Percentiles rank a stretch among this genome's conserved stretches.
Conservation (phyloP, 2,113 vertebrate species). For the Pontoporia blainvillei region DNA sequence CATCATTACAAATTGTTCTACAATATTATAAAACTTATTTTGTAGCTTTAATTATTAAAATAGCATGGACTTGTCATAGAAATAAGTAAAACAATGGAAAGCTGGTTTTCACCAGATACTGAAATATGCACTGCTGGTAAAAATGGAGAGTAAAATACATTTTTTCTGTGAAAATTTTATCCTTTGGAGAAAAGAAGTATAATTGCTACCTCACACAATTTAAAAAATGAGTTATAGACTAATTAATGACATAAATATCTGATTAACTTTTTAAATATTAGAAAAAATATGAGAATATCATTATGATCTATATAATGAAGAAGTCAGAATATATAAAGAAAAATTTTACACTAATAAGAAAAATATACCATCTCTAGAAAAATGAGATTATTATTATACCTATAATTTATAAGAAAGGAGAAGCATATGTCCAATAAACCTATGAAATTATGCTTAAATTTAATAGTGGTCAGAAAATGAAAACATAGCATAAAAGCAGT, state of each 20-base stretch:
- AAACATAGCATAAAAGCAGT: neutral
- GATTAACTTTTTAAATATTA: neutral
- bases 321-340: neutral
- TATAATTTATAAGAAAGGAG: neutral
- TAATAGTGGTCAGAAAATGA: neutral
- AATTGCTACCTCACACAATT: neutral
- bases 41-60: neutral
- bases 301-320: neutral
- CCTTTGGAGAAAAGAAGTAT: neutral
- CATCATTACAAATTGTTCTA: neutral
- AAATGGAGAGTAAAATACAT: neutral
- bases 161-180: neutral
- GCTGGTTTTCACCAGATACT: neutral
- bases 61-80: neutral
- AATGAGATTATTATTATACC: neutral
- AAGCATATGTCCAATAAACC: neutral
- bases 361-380: too few relatives aligned
- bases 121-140: neutral
- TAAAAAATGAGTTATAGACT: neutral
- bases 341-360: neutral
- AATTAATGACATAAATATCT: neutral
- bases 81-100: neutral
- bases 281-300: neutral
- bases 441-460: neutral
- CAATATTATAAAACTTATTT: neutral